A percentile compares a stretch with the other conserved stretches of the same genome.
Evolutionary conservation across 2,797 vertebrate species (phyloP).

Genomic region (Setipinna tenuifilis): DNA sequence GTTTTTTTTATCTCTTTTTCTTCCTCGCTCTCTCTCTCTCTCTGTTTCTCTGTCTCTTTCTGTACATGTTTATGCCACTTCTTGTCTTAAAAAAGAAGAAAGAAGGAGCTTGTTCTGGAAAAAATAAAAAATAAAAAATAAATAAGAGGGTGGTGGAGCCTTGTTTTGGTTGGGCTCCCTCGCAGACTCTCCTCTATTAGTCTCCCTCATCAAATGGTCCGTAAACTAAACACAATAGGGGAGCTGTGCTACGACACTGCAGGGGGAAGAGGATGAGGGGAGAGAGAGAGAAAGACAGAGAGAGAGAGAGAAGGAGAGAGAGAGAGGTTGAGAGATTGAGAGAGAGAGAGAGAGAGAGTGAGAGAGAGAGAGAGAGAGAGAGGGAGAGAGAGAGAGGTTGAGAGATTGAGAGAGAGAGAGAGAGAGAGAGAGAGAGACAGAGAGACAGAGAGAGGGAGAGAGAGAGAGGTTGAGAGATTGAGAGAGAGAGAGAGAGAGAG

Average conservation of each 20-base stretch:
- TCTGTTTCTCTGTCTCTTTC: background rate
- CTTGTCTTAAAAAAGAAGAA: background rate
- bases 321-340: background rate
- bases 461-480: background rate
- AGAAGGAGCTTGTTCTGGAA: background rate
- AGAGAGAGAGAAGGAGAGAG: background rate
- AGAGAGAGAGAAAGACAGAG: slow-evolving; percentile 20
- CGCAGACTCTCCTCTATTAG: slow-evolving; percentile 13
- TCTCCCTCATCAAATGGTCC: slow-evolving; percentile 23
- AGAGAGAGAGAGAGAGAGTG: background rate
- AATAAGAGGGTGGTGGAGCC: background rate
- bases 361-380: background rate
- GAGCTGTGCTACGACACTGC: slow-evolving; percentile 15
- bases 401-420: background rate
- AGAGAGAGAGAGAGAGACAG: too few species aligned
- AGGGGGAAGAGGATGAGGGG: background rate
- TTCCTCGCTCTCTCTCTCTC: too few species aligned
- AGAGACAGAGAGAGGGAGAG: background rate
- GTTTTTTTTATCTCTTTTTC: too few species aligned
- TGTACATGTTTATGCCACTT: background rate
- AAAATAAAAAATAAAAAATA: too few species aligned
- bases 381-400: too few species aligned
- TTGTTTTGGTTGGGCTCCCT: slow-evolving; percentile 29
- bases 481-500: background rate
- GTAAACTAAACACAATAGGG: slow-evolving; percentile 7